Evolutionary conservation across 2,113 vertebrate species (phyloP).

Genomic region (Nymphicus hollandicus): DNA sequence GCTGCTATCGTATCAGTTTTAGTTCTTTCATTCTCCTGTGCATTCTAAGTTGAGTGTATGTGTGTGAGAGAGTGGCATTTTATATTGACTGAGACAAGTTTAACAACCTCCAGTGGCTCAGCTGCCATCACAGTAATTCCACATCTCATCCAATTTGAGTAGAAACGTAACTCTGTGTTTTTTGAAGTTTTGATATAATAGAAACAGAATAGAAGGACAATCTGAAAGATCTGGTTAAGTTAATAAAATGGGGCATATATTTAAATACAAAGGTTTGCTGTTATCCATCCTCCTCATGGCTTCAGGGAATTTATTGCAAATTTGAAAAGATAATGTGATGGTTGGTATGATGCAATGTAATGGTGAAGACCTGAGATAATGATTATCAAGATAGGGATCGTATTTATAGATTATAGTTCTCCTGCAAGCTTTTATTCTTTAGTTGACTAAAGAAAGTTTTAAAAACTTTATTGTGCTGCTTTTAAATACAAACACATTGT

Average conservation of each 20-base stretch:
- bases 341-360: neutral
- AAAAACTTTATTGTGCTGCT: neutral
- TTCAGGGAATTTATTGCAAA: neutral
- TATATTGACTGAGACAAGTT: constrained; percentile 51
- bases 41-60: neutral
- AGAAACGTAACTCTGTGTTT: constrained; percentile 33
- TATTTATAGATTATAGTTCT: neutral
- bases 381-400: neutral
- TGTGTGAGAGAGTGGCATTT: neutral
- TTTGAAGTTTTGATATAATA: constrained; percentile 57
- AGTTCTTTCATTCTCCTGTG: neutral
- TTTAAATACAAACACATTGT: neutral
- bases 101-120: constrained; percentile 41
- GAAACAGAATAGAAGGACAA: neutral
- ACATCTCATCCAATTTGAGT: constrained; percentile 62
- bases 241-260: neutral
- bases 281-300: neutral
- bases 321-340: neutral
- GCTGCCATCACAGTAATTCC: constrained; percentile 48
- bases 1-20: neutral
- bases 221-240: neutral
- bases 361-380: neutral
- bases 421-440: neutral
- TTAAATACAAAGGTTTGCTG: neutral
- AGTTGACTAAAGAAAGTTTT: neutral